phyloP scores from a whole-genome alignment of 2,888 invertebrate species.

The Acrobasis consociella region DNA sequence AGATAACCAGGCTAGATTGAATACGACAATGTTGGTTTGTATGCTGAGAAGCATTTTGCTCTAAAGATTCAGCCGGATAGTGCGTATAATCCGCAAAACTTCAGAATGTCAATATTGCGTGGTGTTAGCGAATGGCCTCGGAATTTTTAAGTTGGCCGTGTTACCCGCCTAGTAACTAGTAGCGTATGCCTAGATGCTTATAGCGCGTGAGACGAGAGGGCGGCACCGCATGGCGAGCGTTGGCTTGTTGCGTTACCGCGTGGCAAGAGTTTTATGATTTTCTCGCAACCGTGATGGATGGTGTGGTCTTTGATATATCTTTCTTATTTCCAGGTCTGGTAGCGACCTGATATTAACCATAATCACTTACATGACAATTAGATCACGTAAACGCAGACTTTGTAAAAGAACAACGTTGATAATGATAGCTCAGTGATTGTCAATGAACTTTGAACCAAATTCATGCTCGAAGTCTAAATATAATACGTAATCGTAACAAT shows the following conservation, averaged over 20 bases:
- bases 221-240: constrained; percentile 10
- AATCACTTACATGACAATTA: too few relatives aligned
- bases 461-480: too few relatives aligned
- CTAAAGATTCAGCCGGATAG: constrained; percentile 9
- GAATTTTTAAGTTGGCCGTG: constrained; percentile 11
- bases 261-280: background rate
- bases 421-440: too few relatives aligned
- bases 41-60: background rate
- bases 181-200: constrained; percentile 12
- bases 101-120: constrained; percentile 6
- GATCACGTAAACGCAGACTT: too few relatives aligned
- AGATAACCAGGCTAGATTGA: constrained; percentile 12
- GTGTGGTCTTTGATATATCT: too few relatives aligned
- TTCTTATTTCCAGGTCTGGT: too few relatives aligned
- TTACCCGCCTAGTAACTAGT: constrained; percentile 16
- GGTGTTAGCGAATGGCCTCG: constrained; percentile 2
- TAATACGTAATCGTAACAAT: too few relatives aligned
- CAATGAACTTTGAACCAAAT: too few relatives aligned
- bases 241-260: constrained; percentile 3
- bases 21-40: constrained; percentile 5
- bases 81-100: constrained; percentile 13
- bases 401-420: too few relatives aligned
- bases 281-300: background rate
- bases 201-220: constrained; percentile 9
- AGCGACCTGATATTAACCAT: background rate